Conservation (phyloP, 2,113 vertebrate genomes). For the Siniperca knerii region DNA sequence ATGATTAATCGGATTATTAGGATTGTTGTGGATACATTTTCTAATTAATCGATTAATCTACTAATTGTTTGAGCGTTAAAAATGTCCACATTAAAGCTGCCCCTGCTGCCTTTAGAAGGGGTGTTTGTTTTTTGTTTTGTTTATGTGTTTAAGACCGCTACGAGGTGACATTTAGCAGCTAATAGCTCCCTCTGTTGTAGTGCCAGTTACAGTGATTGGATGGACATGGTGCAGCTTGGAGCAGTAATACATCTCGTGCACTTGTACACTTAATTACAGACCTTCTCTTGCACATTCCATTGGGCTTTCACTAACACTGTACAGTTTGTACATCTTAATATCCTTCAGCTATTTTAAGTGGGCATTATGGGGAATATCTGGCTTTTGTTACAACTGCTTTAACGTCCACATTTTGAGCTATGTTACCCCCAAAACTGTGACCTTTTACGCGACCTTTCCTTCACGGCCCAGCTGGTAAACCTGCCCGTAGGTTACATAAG, state of each 20-base stretch:
- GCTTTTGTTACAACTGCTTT: neutral
- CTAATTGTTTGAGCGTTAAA: neutral
- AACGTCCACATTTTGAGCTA: neutral
- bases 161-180: neutral
- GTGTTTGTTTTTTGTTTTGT: neutral
- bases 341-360: neutral
- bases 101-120: neutral
- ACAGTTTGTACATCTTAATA: neutral
- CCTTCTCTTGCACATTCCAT: conserved; percentile 12
- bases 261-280: neutral
- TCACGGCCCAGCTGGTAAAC: neutral
- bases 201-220: neutral
- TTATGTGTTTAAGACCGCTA: neutral
- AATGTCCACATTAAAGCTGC: neutral
- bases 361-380: neutral
- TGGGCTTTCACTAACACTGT: neutral
- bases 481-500: neutral
- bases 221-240: neutral
- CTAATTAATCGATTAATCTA: neutral
- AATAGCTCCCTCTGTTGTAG: neutral
- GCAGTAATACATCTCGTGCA: neutral
- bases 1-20: neutral
- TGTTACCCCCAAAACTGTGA: neutral
- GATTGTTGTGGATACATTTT: no score
- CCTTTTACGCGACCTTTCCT: neutral